Base-by-base conservation (phyloP, 2,888 invertebrate genomes). In the Drosophila phalerata region DNA sequence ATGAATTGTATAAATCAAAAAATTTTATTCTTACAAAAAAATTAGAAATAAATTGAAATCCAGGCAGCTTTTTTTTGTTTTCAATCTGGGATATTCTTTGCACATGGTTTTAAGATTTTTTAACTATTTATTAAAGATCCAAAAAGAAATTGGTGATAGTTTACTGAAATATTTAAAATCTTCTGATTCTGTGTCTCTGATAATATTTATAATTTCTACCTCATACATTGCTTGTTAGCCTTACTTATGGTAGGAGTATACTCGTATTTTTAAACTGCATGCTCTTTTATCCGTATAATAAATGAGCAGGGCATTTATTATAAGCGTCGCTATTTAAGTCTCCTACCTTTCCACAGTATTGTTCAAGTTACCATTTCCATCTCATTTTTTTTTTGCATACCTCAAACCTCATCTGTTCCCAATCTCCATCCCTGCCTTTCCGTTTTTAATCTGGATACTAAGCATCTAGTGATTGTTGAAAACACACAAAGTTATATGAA, bases 361-460 rank as follows among this genome's bases (percentile, higher is more conserved):
- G 22, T 56, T 63, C 10, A 32, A 40, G 34, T 48, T 42, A 28
- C 22, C 22, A 57, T 11, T 6, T 43, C 40, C 55, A 49, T 32
- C 32, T 30, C 43, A 10, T 32, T 34, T 57, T 2, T 25, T 28
- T 42, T 53, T 49, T 10, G 40, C 56, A 45, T 30, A 34, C 79
- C 75, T 70, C 76, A 78, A 74, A 22, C 49, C 51, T 51, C 57
- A 47, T 38, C 25, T 17, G 9, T 6, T 11, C 43, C 15, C 42
- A 45, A 37, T 5, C 25, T 11, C 17, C 15, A 5, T 56, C 32
- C n/a, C 22, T 32, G 17, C 40, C 22, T 3, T n/a, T 37, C 43
- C 15, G 42, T 51, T 75, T 80, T 70, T 79, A 77, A 77, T 79
- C 52, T 66, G 43, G 66, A 28, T 57, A 63, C 74, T 78, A 60